These are phyloP conservation scores for Zosterops borbonicus DNA, from an alignment of 2,113 vertebrate genomes.

Conservation along the genomic window DNA sequence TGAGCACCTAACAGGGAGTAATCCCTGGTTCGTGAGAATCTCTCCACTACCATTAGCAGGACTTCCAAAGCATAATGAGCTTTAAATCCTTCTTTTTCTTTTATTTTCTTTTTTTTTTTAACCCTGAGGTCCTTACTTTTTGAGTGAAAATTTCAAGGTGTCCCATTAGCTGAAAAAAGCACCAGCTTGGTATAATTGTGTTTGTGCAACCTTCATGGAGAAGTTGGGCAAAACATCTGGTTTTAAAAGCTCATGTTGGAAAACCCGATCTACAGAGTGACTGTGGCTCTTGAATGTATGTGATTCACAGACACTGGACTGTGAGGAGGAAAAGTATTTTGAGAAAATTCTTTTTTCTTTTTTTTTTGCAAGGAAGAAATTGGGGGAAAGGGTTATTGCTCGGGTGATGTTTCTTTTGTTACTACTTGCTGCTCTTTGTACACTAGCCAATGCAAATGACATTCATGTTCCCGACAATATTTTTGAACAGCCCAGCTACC, in stretches of 20 bases:
- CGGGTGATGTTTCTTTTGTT: conserved; percentile 46
- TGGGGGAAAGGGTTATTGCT: conserved; percentile 21
- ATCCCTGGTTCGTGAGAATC: neutral
- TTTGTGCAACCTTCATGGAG: neutral
- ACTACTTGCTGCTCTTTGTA: conserved; percentile 62
- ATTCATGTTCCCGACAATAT: conserved; percentile 3
- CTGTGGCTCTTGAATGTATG: conserved; percentile 57
- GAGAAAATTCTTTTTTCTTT: neutral
- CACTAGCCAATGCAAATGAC: conserved; percentile 40
- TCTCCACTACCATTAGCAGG: neutral
- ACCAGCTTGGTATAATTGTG: neutral
- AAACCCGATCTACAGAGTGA: neutral
- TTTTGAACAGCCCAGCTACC: conserved; percentile 66
- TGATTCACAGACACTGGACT: conserved; percentile 31
- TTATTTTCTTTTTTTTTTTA: neutral
- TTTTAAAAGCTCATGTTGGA: conserved; percentile 4
- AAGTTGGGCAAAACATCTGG: neutral
- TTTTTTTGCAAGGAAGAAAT: conserved; percentile 40
- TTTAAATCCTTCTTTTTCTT: neutral
- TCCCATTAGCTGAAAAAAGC: neutral
- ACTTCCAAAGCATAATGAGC: neutral
- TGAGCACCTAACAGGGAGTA: neutral
- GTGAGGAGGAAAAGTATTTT: conserved; percentile 28
- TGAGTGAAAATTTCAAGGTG: neutral
- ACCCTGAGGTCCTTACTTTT: neutral